Evolutionary conservation across 1,140 invertebrate genomes (phyloP).

Genomic region (Gryon sp.): DNA sequence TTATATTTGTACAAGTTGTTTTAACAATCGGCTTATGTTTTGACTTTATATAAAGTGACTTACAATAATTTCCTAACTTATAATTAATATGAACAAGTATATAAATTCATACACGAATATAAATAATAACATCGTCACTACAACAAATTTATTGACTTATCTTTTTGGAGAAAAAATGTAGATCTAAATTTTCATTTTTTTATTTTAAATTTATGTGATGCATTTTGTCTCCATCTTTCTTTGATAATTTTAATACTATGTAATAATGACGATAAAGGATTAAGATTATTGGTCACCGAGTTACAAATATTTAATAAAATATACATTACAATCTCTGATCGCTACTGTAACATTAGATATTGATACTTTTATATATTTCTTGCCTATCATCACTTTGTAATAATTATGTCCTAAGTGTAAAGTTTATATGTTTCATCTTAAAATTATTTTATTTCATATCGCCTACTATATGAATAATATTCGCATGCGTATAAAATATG

Average conservation of each 20-base stretch:
- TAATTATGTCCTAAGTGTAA: constrained; percentile 15
- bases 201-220: not conserved
- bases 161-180: constrained; percentile 7
- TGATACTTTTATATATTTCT: not conserved
- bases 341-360: constrained; percentile 2
- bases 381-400: constrained; percentile 7
- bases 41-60: constrained; percentile 30
- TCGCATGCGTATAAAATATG: constrained; percentile 40
- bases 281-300: not conserved
- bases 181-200: no score
- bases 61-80: constrained; percentile 16
- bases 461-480: constrained; percentile 15
- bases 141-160: constrained; percentile 20
- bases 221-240: not conserved
- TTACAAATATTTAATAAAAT: constrained; percentile 41
- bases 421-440: constrained; percentile 26
- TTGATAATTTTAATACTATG: not conserved
- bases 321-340: constrained; percentile 13
- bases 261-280: constrained; percentile 9
- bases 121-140: constrained; percentile 27
- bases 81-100: constrained; percentile 16
- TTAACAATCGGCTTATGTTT: constrained; percentile 38
- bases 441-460: no score
- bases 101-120: constrained; percentile 21
- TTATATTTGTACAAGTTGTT: constrained; percentile 39